Evolutionary conservation across 2,113 vertebrate genomes (phyloP), one percentile per base, ranked within the genome.

Genomic region (Mustela nigripes): DNA sequence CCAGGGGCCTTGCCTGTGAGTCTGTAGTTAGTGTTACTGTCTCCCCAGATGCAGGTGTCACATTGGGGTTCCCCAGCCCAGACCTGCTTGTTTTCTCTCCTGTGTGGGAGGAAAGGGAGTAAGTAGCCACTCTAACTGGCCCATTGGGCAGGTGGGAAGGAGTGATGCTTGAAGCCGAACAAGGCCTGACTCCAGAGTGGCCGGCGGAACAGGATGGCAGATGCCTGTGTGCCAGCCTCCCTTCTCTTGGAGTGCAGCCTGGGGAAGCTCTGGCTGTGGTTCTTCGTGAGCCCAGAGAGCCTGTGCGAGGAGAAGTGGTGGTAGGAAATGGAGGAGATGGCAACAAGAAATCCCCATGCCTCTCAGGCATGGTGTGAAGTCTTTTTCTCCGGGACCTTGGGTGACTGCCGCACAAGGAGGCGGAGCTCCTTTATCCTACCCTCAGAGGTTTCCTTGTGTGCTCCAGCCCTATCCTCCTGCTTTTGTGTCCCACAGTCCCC

Each of bases 351-450:
- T 12, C 16, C 50, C 11, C 28, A 0, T 4, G 5, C 26, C 22
- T 14, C 3, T 9, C 7, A 6, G 50, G 42, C 53, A 62, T n/a
- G 24, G 16, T 10, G 50, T 33, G 26, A 31, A 26, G 56, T 31
- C 26, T 3, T 0, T 0, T 45, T 48, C 26, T 79, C 39, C 11
- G 42, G 31, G 83, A 56, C 5, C 78, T 2, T 2, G 3, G 9
- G 3, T 28, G 6, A 19, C 39, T 31, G 0, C 50, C 21, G 22
- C 31, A 45, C 28, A 3, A 11, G 8, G 73, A 28, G 8, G 22
- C 39, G 60, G 11, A 21, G 18, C 42, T n/a, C 18, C 16, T 33
- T 73, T 19, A 9, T 42, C 31, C 58, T 48, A 7, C 33, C 22
- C 48, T 45, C n/a, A 14, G 5, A 65, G 22, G 28, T 18, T 24